Evolutionary conservation across 2,797 vertebrate genomes (phyloP).

Genomic region (Enteromius viviparus): DNA sequence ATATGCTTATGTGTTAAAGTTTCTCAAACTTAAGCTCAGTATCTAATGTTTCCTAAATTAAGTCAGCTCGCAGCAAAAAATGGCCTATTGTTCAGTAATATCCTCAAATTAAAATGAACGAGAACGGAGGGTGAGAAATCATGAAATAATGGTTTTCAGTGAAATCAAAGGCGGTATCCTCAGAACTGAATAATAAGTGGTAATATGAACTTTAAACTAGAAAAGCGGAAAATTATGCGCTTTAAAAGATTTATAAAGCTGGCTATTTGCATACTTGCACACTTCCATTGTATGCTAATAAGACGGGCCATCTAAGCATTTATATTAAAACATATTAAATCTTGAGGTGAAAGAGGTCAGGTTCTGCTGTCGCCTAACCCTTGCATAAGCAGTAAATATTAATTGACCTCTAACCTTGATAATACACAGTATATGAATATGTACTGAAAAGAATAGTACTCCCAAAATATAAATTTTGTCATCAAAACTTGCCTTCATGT

Average conservation of each 20-base stretch:
- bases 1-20: neutral
- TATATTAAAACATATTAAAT: conserved; percentile 48
- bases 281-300: conserved; percentile 53
- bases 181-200: conserved; percentile 25
- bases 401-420: conserved; percentile 19
- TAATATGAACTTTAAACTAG: conserved; percentile 19
- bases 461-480: neutral
- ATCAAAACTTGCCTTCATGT: neutral
- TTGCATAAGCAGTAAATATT: conserved; percentile 16
- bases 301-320: conserved; percentile 36
- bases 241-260: conserved; percentile 41
- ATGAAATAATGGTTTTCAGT: conserved; percentile 7
- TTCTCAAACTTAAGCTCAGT: neutral
- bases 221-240: conserved; percentile 32
- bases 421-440: conserved; percentile 1
- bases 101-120: conserved; percentile 11
- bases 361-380: neutral
- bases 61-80: conserved; percentile 3
- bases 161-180: conserved; percentile 4
- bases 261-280: conserved; percentile 33
- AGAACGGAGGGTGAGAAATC: conserved; percentile 14
- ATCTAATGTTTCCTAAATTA: neutral
- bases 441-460: neutral
- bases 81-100: conserved; percentile 8
- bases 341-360: conserved; percentile 13